phyloP scores from a whole-genome alignment of 2,113 vertebrate genomes.

The Peromyscus californicus region DNA sequence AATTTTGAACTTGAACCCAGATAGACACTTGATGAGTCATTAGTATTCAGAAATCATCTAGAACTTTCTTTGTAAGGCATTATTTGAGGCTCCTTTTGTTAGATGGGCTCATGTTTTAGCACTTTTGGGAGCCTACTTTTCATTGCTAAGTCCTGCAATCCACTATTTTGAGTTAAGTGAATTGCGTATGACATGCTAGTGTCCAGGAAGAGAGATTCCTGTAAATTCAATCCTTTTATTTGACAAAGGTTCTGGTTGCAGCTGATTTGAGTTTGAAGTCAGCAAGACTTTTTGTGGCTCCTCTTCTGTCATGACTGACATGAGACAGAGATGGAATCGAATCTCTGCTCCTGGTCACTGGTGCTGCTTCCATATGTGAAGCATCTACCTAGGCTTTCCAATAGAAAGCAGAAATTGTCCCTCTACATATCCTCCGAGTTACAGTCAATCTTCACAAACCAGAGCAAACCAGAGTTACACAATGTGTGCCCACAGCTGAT shows the following conservation, averaged over 20 bases:
- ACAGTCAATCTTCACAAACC: constrained; percentile 52
- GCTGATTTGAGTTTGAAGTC: constrained; percentile 33
- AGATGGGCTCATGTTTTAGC: constrained; percentile 42
- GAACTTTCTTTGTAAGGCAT: constrained; percentile 67
- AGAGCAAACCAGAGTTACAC: constrained; percentile 67
- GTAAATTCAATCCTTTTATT: not conserved
- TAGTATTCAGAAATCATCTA: constrained; percentile 28
- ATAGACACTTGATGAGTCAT: constrained; percentile 32
- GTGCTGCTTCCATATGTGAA: not conserved
- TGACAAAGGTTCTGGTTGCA: not conserved
- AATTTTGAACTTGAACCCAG: constrained; percentile 42
- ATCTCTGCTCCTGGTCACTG: not conserved
- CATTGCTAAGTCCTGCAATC: not conserved
- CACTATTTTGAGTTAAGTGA: constrained; percentile 42
- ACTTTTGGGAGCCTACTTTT: constrained; percentile 47
- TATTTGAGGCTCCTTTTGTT: constrained; percentile 48
- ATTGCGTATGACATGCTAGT: constrained; percentile 24
- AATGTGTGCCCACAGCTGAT: constrained; percentile 62
- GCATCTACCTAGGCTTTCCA: not conserved
- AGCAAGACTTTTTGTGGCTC: not conserved
- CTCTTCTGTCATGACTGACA: not conserved
- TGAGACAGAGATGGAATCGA: not conserved
- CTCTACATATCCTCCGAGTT: constrained; percentile 21
- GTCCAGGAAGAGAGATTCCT: constrained; percentile 15
- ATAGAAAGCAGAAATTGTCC: constrained; percentile 53